phyloP scores from a whole-genome alignment of 2,113 vertebrate genomes.

The Orycteropus afer region DNA sequence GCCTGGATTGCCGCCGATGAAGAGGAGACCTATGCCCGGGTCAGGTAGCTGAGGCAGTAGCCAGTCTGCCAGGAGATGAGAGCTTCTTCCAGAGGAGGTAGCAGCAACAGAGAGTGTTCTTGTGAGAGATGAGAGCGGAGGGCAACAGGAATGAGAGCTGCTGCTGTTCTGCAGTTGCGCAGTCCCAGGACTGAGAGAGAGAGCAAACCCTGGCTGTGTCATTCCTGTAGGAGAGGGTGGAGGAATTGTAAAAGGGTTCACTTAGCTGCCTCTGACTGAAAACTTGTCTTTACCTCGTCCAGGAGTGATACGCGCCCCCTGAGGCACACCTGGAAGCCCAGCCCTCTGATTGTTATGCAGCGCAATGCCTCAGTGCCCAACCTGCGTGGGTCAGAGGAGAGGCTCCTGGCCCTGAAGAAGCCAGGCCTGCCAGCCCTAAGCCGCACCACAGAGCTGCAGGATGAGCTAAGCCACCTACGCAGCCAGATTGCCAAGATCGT shows the following conservation, averaged over 20 bases:
- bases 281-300: constrained; percentile 33
- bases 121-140: background rate
- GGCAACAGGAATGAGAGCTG: background rate
- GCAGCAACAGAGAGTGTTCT: constrained; percentile 1
- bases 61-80: background rate
- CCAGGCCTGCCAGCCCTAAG: constrained; percentile 95
- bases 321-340: constrained; percentile 97
- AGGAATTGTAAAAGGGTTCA: background rate
- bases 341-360: constrained; percentile 96
- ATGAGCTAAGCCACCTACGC: constrained; percentile 95
- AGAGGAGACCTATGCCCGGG: constrained; percentile 97
- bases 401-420: constrained; percentile 94
- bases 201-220: background rate
- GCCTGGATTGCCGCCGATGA: constrained; percentile 98
- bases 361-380: constrained; percentile 98
- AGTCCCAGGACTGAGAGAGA: background rate
- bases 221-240: background rate
- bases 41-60: constrained; percentile 88
- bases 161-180: background rate
- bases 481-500: constrained; percentile 98
- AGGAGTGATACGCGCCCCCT: constrained; percentile 96
- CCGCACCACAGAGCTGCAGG: constrained; percentile 95
- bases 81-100: background rate
- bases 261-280: background rate
- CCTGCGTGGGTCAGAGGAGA: constrained; percentile 95